Evolutionary conservation across 1,140 invertebrate species (phyloP), one percentile per base, ranked within the genome.

Genomic region (Macrocentrus cingulum): DNA sequence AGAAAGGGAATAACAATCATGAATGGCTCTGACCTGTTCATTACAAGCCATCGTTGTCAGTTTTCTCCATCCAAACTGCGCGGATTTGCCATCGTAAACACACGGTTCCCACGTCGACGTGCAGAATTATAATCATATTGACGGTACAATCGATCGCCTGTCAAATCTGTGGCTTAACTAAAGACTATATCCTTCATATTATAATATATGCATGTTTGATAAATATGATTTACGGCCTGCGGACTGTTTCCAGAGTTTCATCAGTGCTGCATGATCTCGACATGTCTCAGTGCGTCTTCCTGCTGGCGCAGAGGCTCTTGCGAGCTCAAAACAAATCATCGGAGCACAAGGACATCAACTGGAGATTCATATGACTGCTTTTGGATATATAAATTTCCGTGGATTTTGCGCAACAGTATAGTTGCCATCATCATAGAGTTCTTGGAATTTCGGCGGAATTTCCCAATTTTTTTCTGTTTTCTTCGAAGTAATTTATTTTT

Each of bases 121-220:
- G 25, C 8, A 52, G 36, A 44, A 25, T 46, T 46, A 46, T 56
- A 56, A 56, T 56, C 42, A 49, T n/a, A n/a, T 34, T 34, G 13
- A 9, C 19, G 20, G 23, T 25, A 56, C 25, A 1, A 36, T 56
- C 44, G 42, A 46, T 36, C 34, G 23, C 22, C 32, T 46, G 42
- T 56, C 44, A 13, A 48, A 56, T 34, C 11, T 34, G 6, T 34
- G 6, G 6, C 11, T 34, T 34, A 34, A 7, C 29, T 34, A n/a
- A 7, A 6, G 29, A 34, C 11, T 34, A 7, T 34, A 7, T 34
- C 13, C 45, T 45, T 11, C 4, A 42, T 25, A 55, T 25, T 23
- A 23, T 39, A 18, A 18, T 32, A 50, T 50, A 11, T 34, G 29
- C 6, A 34, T 34, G 6, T 7, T 34, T 34, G 11, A 7, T 6